Conservation (phyloP, 2,888 invertebrate genomes). For the Coelogynopora nodosa region DNA sequence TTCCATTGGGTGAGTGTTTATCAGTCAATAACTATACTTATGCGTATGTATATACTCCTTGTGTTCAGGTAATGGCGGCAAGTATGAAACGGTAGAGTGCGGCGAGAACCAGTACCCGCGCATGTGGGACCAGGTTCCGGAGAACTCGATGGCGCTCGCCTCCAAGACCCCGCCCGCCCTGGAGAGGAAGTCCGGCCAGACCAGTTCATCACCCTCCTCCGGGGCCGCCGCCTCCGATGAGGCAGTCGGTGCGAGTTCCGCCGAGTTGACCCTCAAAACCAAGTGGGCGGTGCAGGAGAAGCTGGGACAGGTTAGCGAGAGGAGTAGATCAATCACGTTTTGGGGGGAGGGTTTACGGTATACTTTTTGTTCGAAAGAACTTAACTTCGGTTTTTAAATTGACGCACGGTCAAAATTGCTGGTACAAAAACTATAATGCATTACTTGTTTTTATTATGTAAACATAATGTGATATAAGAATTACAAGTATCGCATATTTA, state of each 20-base stretch:
- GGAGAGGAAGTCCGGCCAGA: not conserved
- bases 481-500: no score
- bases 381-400: no score
- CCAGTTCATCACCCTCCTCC: not conserved
- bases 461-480: no score
- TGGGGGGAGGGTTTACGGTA: no score
- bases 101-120: not conserved
- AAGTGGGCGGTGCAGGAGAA: slow-evolving; percentile 16
- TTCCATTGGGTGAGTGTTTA: no score
- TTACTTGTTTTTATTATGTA: no score
- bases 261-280: not conserved
- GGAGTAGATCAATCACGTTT: no score
- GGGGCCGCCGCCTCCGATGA: not conserved
- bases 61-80: not conserved
- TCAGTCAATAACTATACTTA: no score
- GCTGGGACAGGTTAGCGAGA: not conserved
- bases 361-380: no score
- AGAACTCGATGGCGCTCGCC: slow-evolving; percentile 30
- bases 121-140: slow-evolving; percentile 12
- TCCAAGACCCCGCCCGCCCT: not conserved
- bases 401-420: no score
- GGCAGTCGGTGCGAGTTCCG: not conserved
- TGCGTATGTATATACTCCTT: no score
- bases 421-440: no score
- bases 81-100: not conserved